A percentile compares a stretch with the other conserved stretches of the same genome.
Evolutionary conservation across 2,888 invertebrate species (phyloP).

Genomic region (Morpho helenor): DNA sequence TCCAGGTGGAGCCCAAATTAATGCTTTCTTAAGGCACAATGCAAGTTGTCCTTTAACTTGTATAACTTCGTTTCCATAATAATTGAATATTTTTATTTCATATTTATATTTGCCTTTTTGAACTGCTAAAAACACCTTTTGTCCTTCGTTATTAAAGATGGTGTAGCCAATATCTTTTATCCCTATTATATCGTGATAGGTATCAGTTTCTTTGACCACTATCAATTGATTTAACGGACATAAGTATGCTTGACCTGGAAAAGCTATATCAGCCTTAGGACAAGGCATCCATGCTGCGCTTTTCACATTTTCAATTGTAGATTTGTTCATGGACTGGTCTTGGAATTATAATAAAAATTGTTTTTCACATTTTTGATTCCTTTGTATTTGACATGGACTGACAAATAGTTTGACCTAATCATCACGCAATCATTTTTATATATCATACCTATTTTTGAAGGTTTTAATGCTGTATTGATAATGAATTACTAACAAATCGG

Average conservation of each 20-base stretch:
- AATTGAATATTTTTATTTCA: constrained; percentile 47
- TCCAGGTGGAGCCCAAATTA: constrained; percentile 51
- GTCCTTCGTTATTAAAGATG: constrained; percentile 46
- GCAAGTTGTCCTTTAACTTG: constrained; percentile 1
- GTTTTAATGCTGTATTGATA: no score
- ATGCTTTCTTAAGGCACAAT: constrained; percentile 34
- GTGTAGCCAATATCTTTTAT: constrained; percentile 40
- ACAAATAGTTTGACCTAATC: no score
- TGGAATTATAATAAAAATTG: constrained; percentile 4
- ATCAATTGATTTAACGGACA: constrained; percentile 42
- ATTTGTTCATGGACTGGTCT: constrained; percentile 12
- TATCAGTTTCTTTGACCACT: constrained; percentile 40
- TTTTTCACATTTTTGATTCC: not conserved
- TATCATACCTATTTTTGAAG: no score
- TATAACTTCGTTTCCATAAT: constrained; percentile 51
- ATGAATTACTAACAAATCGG: no score
- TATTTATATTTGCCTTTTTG: constrained; percentile 29
- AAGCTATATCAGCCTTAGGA: constrained; percentile 36
- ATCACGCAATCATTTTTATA: no score
- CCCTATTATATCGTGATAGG: constrained; percentile 45
- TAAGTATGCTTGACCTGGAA: constrained; percentile 51
- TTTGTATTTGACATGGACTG: no score
- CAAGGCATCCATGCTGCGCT: constrained; percentile 52
- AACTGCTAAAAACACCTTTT: constrained; percentile 52
- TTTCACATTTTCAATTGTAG: constrained; percentile 33